A percentile compares a stretch with the other conserved stretches of the same genome.
Conservation (phyloP, 2,888 invertebrate species). For the Mimachlamys varia region DNA sequence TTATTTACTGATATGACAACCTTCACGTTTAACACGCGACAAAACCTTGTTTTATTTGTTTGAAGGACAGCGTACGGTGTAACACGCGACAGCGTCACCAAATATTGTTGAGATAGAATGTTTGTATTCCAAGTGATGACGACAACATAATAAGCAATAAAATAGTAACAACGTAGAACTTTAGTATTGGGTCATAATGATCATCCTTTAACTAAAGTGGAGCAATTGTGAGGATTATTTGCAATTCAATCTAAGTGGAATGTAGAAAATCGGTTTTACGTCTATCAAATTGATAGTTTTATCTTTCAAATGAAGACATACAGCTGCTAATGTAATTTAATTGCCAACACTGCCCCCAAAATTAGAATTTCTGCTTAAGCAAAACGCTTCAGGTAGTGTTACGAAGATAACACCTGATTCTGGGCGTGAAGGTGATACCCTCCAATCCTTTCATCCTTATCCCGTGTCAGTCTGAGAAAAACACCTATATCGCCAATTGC, state of each 20-base stretch:
- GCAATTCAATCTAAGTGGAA: neutral
- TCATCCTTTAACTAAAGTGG: too few relatives aligned
- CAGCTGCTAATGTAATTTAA: neutral
- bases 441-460: neutral
- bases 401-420: neutral
- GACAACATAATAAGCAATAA: too few relatives aligned
- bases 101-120: too few relatives aligned
- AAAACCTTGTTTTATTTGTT: too few relatives aligned
- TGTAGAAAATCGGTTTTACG: neutral
- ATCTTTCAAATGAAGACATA: neutral
- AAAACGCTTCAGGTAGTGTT: neutral
- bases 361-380: neutral
- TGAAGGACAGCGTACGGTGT: too few relatives aligned
- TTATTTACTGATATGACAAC: too few relatives aligned
- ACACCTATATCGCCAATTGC: neutral
- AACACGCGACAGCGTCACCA: too few relatives aligned
- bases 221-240: neutral
- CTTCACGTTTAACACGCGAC: too few relatives aligned
- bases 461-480: neutral
- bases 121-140: too few relatives aligned
- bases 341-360: neutral
- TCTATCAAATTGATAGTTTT: neutral
- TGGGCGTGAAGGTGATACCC: constrained; percentile 13
- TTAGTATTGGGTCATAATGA: too few relatives aligned
- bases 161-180: too few relatives aligned